Evolutionary conservation across 37 sponge, comb jelly and placozoan genomes (phyloP), one percentile per base, ranked within the genome.

Genomic region (Ianthella basta): DNA sequence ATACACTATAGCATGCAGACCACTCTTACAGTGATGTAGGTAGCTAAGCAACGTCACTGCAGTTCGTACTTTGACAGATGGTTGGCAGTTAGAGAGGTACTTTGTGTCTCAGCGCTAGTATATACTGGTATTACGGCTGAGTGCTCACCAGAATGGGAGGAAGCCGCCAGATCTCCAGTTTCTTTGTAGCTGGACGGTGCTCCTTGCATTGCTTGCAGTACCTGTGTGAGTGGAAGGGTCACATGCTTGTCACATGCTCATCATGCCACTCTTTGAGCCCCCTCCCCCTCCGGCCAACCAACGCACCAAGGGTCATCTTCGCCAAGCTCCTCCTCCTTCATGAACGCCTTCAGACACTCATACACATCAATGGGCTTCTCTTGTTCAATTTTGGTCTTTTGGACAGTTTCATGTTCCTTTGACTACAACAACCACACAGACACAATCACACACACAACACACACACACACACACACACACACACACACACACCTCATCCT

Each of bases 111-210:
- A n/a, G n/a, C n/a, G n/a, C n/a, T n/a, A n/a, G n/a, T n/a, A n/a
- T n/a, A n/a, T n/a, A n/a, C n/a, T n/a, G n/a, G 8, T 44, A 3
- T 44, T 3, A 44, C 8, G 50, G 50, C 6, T 44, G 50, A 44
- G 50, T 10, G 35, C 86, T 93, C 25, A 95, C 98, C 92, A 99
- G 87, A 21, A 99, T 77, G 0, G 97, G 97, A 41, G 99, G 99
- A 19, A 99, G 82, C 60, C 92, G 87, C 97, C 97, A 99, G 80
- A 99, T 95, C 53, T 99, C 96, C 63, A 99, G 81, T 27, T 96
- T 97, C 86, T 99, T 99, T 0, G 83, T 73, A 32, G 96, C 99
- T 44, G 73, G 66, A 40, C 81, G 89, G 56, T 97, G 96, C 20
- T 64, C 85, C 80, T 90, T 69, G 86, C 99, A 99, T 60, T 88